Evolutionary conservation across 2,113 vertebrate species (phyloP), one percentile per base, ranked within the genome.

Genomic region (Falco punctatus): DNA sequence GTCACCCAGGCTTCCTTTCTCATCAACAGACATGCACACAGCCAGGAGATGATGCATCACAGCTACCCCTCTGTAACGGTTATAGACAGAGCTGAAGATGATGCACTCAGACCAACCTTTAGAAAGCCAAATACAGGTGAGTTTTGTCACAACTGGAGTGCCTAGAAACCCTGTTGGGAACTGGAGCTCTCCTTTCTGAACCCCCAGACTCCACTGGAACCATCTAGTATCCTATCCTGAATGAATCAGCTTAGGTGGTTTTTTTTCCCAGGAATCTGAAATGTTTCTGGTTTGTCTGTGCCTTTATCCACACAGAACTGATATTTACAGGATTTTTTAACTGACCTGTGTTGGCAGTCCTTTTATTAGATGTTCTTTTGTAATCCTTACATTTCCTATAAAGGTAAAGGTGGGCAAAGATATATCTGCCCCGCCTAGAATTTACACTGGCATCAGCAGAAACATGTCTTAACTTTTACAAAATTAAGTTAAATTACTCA

Each of bases 11-110:
- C 11, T 83, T 80, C 40, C 40, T 51, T 69, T 54, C 14, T 20
- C n/a, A 15, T n/a, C 58, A n/a, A 30, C 28, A 20, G 75, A 20
- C 20, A 4, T 1, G 3, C 44, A 6, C 32, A 1, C 5, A 16
- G 7, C 40, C 49, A 30, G 35, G 24, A 13, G 13, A n/a, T 1
- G 10, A 64, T 6, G 28, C 58, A 7, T 57, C 49, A 20, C 16
- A 6, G 42, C 24, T 4, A 5, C 6, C n/a, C 58, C 30, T 14
- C 58, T 30, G 24, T 8, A 19, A 17, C 1, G n/a, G 24, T 16
- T 57, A 7, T 1, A 40, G 51, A 9, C 1, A 21, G 59, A 58
- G 12, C 35, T 35, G 51, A 21, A 73, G 59, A 35, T 16, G 67
- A 26, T 18, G 49, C 10, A 4, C 48, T 55, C 10, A 11, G 51